These are phyloP conservation scores for Lateolabrax maculatus DNA, from an alignment of 2,797 vertebrate genomes.

Conservation along the genomic window DNA sequence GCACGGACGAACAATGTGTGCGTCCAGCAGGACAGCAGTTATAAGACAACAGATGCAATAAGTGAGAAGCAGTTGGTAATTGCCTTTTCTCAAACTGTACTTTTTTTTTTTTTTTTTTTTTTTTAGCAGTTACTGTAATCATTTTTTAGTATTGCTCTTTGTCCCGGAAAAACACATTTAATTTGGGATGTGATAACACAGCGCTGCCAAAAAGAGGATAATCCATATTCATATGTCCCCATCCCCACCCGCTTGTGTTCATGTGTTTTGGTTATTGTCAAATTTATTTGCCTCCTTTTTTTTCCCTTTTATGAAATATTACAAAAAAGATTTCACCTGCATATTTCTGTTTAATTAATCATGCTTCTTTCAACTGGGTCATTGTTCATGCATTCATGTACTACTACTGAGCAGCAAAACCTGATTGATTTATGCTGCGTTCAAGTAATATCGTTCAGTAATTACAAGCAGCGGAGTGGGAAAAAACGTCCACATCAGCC, in stretches of 20 bases:
- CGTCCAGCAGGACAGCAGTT: constrained; percentile 12
- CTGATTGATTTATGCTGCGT: neutral
- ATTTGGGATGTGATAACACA: neutral
- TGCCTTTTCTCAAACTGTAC: neutral
- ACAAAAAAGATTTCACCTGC: neutral
- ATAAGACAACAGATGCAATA: neutral
- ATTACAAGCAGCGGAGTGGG: neutral
- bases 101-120: too few relatives aligned
- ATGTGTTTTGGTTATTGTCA: neutral
- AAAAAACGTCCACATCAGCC: neutral
- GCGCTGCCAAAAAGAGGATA: neutral
- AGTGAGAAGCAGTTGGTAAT: neutral
- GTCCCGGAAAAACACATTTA: neutral
- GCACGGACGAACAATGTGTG: constrained; percentile 15
- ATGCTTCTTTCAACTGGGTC: neutral
- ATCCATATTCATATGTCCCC: neutral
- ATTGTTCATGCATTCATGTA: neutral
- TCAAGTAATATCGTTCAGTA: constrained; percentile 10
- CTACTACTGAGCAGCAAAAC: constrained; percentile 2
- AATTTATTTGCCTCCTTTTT: neutral
- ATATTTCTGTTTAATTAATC: neutral
- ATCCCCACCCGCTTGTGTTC: neutral
- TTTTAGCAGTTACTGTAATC: neutral
- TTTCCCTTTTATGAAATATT: neutral
- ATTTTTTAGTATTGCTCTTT: neutral